phyloP scores from a whole-genome alignment of 2,888 invertebrate genomes.

The Scelioninae gen. 2 region DNA sequence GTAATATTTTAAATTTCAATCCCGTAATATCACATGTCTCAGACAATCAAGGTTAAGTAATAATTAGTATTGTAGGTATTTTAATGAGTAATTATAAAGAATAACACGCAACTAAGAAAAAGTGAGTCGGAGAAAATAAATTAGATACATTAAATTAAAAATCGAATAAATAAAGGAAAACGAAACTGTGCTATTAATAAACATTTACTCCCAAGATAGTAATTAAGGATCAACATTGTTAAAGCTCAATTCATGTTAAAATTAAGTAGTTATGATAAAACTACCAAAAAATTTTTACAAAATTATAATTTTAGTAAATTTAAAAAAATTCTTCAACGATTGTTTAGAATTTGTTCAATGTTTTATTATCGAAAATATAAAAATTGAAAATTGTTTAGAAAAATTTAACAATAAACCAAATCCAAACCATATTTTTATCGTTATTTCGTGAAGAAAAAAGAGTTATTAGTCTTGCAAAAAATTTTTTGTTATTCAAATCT shows the following conservation, averaged over 20 bases:
- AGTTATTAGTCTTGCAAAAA: too few relatives aligned
- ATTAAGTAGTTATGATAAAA: too few relatives aligned
- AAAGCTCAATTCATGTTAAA: background rate
- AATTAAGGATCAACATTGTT: background rate
- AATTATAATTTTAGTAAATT: too few relatives aligned
- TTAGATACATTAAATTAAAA: slow-evolving; percentile 27
- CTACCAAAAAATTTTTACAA: too few relatives aligned
- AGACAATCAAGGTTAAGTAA: slow-evolving; percentile 33
- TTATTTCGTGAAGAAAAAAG: too few relatives aligned
- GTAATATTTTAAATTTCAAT: slow-evolving; percentile 4
- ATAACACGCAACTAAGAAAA: slow-evolving; percentile 28
- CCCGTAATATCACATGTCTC: slow-evolving; percentile 8
- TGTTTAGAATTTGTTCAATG: too few relatives aligned
- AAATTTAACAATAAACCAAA: too few relatives aligned
- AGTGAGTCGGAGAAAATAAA: slow-evolving; percentile 33
- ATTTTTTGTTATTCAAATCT: too few relatives aligned
- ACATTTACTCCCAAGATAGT: background rate
- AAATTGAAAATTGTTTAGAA: too few relatives aligned
- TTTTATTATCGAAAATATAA: too few relatives aligned
- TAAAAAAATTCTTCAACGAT: too few relatives aligned
- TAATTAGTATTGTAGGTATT: slow-evolving; percentile 14
- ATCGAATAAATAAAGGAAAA: slow-evolving; percentile 20
- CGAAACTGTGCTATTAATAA: slow-evolving; percentile 17
- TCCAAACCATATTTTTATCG: too few relatives aligned
- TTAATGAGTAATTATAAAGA: slow-evolving; percentile 28